Evolutionary conservation across 2,888 invertebrate genomes (phyloP), one percentile per base, ranked within the genome.

Genomic region (Polydrusus cervinus): DNA sequence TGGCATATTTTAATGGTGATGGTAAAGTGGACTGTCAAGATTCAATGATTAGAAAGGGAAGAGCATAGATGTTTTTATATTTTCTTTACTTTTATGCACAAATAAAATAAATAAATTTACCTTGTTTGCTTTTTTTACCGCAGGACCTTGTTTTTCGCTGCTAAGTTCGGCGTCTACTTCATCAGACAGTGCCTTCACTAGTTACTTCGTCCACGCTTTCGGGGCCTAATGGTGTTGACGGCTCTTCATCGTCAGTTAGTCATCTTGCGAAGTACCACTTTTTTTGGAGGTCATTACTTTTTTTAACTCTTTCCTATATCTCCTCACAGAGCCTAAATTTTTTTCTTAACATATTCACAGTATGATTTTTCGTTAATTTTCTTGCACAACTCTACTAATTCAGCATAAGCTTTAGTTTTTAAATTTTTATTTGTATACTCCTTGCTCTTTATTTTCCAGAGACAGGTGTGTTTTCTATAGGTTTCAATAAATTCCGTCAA

Each of bases 381-480:
- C 49, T 66, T 66, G 16, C 53, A 68, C 13, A 53, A 38, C n/a
- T 38, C 25, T 10, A 70, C 61, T 16, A 70, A 25, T 70, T 38
- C 47, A 16, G 38, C 49, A 34, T 61, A 61, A 13, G 45, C 70
- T 14, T 43, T 18, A 16, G 43, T 49, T 40, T 61, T 61, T 43
- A 61, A 47, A 70, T 47, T 70, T 45, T 18, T 60, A 34, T 70
- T 47, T 13, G 47, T 25, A 34, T 61, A 61, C 20, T 70, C 70
- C 40, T 45, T 43, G 16, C 40, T 40, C 61, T 60, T 70, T 7
- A 70, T 61, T 43, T 70, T 70, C 70, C 70, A 70, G 14, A 70
- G 25, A 43, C 43, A 16, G 14, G 60, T 40, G 61, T 61, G 60
- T 30, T 18, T 18, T 43, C n/a, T 60, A 43, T 70, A 70, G 3